Evolutionary conservation across 1,140 invertebrate species (phyloP).

Genomic region (Nixonia krombeini): DNA sequence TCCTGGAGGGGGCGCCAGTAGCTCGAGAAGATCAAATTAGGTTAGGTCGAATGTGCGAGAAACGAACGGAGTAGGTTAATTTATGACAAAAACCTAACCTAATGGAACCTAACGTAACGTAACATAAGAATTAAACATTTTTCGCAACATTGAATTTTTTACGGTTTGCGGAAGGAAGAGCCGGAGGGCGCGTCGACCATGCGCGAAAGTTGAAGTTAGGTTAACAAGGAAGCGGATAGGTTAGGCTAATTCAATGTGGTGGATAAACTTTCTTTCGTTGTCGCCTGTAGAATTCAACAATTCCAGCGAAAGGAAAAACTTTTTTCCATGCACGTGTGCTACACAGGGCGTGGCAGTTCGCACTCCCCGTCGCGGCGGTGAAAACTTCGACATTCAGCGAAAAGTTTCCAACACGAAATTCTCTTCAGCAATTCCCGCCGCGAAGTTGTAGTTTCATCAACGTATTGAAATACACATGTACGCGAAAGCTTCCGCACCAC

Average conservation of each 20-base stretch:
- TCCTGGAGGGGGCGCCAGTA: too few relatives aligned
- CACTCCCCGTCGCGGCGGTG: constrained; percentile 19
- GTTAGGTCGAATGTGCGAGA: too few relatives aligned
- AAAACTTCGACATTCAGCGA: constrained; percentile 26
- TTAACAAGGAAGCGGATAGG: constrained; percentile 17
- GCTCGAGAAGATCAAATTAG: too few relatives aligned
- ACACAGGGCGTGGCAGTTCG: constrained; percentile 45
- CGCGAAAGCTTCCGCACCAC: too few relatives aligned
- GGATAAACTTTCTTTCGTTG: constrained; percentile 44
- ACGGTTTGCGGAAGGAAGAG: too few relatives aligned
- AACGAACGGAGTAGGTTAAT: too few relatives aligned
- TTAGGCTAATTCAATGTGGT: constrained; percentile 38
- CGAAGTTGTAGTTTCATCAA: neutral
- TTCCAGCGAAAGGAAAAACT: constrained; percentile 31
- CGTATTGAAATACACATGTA: neutral
- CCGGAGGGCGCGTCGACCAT: too few relatives aligned
- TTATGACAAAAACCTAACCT: too few relatives aligned
- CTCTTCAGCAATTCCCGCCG: neutral
- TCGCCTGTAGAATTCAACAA: constrained; percentile 40
- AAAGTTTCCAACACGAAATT: constrained; percentile 25
- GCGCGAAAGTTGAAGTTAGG: neutral
- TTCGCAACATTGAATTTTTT: too few relatives aligned
- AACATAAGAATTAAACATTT: too few relatives aligned
- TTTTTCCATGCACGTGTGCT: constrained; percentile 37
- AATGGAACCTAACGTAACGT: too few relatives aligned